phyloP scores from a whole-genome alignment of 2,113 vertebrate genomes.

The Oceanodroma tethys region DNA sequence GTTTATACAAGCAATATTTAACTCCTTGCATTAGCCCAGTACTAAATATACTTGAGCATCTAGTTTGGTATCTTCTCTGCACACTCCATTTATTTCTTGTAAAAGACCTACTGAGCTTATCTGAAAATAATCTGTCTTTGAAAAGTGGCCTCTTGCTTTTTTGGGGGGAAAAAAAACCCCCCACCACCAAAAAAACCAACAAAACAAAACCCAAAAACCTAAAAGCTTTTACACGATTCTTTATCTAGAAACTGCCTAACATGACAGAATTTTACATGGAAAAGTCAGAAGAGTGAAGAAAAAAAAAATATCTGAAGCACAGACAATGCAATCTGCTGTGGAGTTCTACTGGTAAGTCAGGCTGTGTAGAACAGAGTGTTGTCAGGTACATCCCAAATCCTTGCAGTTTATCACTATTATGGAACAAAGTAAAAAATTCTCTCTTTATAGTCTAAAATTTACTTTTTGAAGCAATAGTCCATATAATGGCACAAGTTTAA shows the following conservation, averaged over 20 bases:
- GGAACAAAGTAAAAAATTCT: neutral
- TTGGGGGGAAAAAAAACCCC: rapidly evolving
- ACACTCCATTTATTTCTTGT: neutral
- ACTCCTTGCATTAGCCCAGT: neutral
- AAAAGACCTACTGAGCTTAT: neutral
- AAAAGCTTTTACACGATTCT: neutral
- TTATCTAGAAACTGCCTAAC: neutral
- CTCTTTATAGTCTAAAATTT: neutral
- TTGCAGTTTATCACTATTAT: neutral
- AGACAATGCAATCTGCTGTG: neutral
- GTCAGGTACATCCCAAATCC: neutral
- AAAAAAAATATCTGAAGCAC: neutral
- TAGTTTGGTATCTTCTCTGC: neutral
- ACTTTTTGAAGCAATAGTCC: neutral
- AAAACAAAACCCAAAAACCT: neutral
- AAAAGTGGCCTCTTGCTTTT: neutral
- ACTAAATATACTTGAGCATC: neutral
- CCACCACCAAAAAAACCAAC: neutral
- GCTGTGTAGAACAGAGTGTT: neutral
- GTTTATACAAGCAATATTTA: neutral
- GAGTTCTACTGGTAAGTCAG: neutral
- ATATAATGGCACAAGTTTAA: neutral
- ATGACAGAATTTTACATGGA: neutral
- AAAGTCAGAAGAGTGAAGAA: neutral
- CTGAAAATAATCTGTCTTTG: neutral